Evolutionary conservation across 2,888 invertebrate genomes (phyloP).

Genomic region (Cyrtodaria siliqua): DNA sequence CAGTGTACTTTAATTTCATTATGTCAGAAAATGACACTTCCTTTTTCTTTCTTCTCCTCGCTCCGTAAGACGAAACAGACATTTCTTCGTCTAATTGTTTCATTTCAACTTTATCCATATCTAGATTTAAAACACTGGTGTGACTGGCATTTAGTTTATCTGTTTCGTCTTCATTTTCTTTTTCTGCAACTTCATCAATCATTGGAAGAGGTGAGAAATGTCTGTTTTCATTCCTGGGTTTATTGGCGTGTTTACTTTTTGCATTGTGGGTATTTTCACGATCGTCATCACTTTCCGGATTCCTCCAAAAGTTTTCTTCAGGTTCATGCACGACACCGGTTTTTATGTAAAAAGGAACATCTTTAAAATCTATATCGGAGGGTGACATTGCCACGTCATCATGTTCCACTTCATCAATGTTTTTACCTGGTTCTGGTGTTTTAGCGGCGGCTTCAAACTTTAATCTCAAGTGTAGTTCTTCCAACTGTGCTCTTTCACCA

Average conservation of each 20-base stretch:
- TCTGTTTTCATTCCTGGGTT: no score
- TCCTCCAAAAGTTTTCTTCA: slow-evolving; percentile 12
- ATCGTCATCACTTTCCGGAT: background rate
- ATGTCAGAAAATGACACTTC: slow-evolving; percentile 74
- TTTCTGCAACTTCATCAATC: slow-evolving; percentile 65
- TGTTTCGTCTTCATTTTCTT: slow-evolving; percentile 26
- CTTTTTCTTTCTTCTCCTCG: slow-evolving; percentile 60
- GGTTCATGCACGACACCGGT: slow-evolving; percentile 23
- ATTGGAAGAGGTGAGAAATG: slow-evolving; percentile 49
- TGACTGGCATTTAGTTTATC: background rate
- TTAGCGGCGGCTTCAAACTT: slow-evolving; percentile 55
- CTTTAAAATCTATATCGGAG: slow-evolving; percentile 40
- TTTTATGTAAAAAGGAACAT: slow-evolving; percentile 37
- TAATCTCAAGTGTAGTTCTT: slow-evolving; percentile 54
- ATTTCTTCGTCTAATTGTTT: slow-evolving; percentile 38
- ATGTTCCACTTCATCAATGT: slow-evolving; percentile 2
- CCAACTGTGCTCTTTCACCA: slow-evolving; percentile 46
- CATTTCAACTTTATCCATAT: no score
- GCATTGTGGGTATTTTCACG: background rate
- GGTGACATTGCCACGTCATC: slow-evolving; percentile 20
- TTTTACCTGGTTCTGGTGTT: slow-evolving; percentile 42
- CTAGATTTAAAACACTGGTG: no score
- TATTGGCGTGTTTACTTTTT: slow-evolving; percentile 4
- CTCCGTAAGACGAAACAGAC: slow-evolving; percentile 51
- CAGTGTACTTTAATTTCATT: slow-evolving; percentile 72